phyloP scores from a whole-genome alignment of 1,140 invertebrate species.

The Lethrus apterus region DNA sequence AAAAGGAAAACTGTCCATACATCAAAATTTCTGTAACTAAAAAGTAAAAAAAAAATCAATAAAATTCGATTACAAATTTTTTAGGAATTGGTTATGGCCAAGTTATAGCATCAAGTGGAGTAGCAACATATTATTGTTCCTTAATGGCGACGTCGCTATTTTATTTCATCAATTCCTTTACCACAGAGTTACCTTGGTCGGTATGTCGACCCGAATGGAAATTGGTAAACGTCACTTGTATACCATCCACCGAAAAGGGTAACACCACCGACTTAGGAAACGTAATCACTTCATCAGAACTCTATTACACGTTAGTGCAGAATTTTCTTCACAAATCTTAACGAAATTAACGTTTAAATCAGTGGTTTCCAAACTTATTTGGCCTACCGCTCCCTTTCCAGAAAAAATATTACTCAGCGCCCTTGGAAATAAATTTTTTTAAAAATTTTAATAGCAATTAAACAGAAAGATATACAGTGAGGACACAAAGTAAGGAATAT shows the following conservation, averaged over 20 bases:
- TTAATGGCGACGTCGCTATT: conserved; percentile 72
- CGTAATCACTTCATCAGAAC: conserved; percentile 49
- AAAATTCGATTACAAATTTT: conserved; percentile 25
- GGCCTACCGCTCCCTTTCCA: too few relatives aligned
- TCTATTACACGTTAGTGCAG: conserved; percentile 53
- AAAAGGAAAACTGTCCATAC: too few relatives aligned
- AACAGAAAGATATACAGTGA: too few relatives aligned
- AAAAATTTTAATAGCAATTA: too few relatives aligned
- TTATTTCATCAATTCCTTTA: conserved; percentile 62
- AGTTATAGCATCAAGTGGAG: conserved; percentile 61
- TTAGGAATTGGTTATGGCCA: conserved; percentile 73
- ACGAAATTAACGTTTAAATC: too few relatives aligned
- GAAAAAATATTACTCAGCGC: too few relatives aligned
- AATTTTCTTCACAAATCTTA: too few relatives aligned
- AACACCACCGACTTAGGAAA: conserved; percentile 20
- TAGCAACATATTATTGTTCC: conserved; percentile 71
- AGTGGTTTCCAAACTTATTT: too few relatives aligned
- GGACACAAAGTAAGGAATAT: too few relatives aligned
- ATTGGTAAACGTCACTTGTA: conserved; percentile 24
- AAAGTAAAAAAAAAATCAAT: too few relatives aligned
- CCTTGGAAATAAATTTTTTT: too few relatives aligned
- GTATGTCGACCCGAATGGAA: conserved; percentile 56
- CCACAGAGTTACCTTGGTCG: conserved; percentile 56
- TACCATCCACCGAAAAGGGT: conserved; percentile 29
- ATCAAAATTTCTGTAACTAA: too few relatives aligned